These are phyloP conservation scores for Lucilia sericata DNA, from an alignment of 1,140 invertebrate species.

Conservation along the genomic window DNA sequence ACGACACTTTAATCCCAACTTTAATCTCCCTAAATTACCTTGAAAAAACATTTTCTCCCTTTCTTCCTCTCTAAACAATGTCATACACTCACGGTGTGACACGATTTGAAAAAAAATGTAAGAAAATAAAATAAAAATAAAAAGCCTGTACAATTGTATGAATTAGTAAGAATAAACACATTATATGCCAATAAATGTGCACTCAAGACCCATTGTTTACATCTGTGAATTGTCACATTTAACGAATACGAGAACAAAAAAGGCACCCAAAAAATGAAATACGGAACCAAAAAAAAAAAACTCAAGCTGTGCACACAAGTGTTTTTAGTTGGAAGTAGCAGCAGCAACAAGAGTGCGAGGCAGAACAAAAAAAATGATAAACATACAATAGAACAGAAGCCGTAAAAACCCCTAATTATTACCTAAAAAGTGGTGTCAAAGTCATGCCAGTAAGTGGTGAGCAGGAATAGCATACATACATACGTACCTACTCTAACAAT, in stretches of 20 bases:
- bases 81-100: not conserved
- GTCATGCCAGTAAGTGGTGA: conserved; percentile 13
- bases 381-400: conserved; percentile 12
- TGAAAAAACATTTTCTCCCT: not conserved
- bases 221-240: conserved; percentile 26
- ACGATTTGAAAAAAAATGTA: not conserved
- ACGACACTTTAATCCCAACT: conserved; percentile 1
- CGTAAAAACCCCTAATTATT: conserved; percentile 27
- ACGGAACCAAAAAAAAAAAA: not conserved
- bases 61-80: not conserved
- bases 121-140: not conserved
- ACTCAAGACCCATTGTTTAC: conserved; percentile 18
- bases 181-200: conserved; percentile 27
- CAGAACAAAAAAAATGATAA: not conserved
- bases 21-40: conserved; percentile 24
- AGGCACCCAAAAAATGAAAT: conserved; percentile 1
- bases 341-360: not conserved
- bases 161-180: conserved; percentile 21
- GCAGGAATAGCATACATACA: not conserved
- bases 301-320: conserved; percentile 25
- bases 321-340: not conserved
- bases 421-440: conserved; percentile 26
- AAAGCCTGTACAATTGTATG: not conserved
- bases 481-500: not conserved
- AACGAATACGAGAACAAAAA: not conserved